Base-by-base conservation (phyloP, 2,888 invertebrate genomes). In the Cataglyphis livida region DNA sequence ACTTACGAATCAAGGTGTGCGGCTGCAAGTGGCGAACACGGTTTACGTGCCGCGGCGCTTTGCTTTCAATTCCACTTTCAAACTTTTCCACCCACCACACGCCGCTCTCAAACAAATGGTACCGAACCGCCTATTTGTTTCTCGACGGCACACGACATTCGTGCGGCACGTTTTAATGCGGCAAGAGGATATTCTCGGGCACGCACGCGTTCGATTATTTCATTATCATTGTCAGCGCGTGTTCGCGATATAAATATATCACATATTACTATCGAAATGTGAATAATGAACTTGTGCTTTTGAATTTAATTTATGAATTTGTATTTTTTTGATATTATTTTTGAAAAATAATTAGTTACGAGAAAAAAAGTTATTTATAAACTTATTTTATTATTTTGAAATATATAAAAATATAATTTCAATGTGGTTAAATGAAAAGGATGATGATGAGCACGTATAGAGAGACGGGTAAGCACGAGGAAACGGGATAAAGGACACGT, bases 1-100 rank as follows among this genome's bases (percentile, higher is more conserved):
- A 79, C 66, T 85, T 84, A 71, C 83, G 89, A 87, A 89, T 89
- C 84, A 82, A 85, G 87, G 89, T 83, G 81, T 78, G 81, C 82
- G 86, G 85, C 89, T 89, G 90, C 66, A 88, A 90, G 90, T 89
- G 90, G 89, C 88, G 81, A 90, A 85, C 89, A 82, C 82, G 86
- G 88, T 91, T 92, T 91, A 92, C 92, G 92, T 93, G 93, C 91
- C 91, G 88, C 87, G 88, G 88, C 90, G 91, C 91, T 92, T 91
- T 91, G 91, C 92, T 93, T 93, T 93, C 93, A 93, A 92, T 93
- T 93, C 92, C 90, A 92, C 92, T 92, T 91, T 92, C 88, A 88
- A 93, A 93, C 91, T 93, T 93, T 92, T 89, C 92, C 90, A 82
- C 87, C 84, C 88, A 73, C 82, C 78, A 41, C 71, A 71, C 74